Percentiles rank a stretch among this genome's conserved stretches.
phyloP scores from a whole-genome alignment of 2,797 vertebrate species.

The Myotis findleyi region DNA sequence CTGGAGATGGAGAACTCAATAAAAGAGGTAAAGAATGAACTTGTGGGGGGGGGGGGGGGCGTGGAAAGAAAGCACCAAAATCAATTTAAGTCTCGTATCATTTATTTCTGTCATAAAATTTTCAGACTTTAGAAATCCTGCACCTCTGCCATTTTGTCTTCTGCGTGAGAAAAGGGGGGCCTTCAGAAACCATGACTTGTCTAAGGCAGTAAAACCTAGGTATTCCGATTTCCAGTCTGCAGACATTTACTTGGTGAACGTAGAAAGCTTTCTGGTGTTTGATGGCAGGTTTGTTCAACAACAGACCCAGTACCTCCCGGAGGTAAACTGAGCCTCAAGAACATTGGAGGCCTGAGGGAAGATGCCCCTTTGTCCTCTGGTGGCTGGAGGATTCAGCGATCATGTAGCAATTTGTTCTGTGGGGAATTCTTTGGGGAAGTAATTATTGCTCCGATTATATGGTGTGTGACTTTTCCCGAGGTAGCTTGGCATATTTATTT shows the following conservation, averaged over 20 bases:
- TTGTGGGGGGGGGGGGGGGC: neutral
- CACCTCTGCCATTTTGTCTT: neutral
- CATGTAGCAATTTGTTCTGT: conserved; percentile 55
- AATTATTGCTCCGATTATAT: conserved; percentile 67
- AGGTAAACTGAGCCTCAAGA: conserved; percentile 24
- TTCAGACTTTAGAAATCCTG: neutral
- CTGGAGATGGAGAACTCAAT: neutral
- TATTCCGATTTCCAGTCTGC: neutral
- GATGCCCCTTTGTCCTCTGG: conserved; percentile 25
- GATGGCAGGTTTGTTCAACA: neutral
- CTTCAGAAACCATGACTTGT: neutral
- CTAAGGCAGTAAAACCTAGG: neutral
- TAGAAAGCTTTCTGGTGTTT: neutral
- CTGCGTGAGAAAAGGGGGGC: neutral
- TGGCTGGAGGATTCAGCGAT: conserved; percentile 59
- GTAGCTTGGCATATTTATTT: conserved; percentile 45
- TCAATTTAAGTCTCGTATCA: neutral
- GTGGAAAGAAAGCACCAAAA: neutral
- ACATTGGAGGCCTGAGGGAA: conserved; percentile 3
- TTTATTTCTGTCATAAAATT: conserved; percentile 43
- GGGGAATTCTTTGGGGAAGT: conserved; percentile 67
- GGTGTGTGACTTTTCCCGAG: conserved; percentile 30
- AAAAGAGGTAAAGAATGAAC: too few relatives aligned
- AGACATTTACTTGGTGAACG: neutral
- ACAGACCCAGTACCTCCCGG: conserved; percentile 50